Evolutionary conservation across 2,113 vertebrate genomes (phyloP).

Genomic region (Boulengeromyrus knoepffleri): DNA sequence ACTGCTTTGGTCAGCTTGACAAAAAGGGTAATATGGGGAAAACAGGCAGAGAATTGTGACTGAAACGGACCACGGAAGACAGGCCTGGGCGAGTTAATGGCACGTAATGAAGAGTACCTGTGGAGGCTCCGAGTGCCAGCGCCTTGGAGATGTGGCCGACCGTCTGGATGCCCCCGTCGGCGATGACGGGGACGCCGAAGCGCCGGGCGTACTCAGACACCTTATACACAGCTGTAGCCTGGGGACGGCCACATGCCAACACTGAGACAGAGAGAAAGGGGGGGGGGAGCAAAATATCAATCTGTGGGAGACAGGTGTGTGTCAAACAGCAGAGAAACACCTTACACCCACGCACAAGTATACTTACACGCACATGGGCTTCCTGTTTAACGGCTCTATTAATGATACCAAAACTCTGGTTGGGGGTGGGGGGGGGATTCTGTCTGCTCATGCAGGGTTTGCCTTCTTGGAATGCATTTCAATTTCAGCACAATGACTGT

Average conservation of each 20-base stretch:
- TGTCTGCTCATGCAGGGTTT: background rate
- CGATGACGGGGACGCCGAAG: constrained; percentile 88
- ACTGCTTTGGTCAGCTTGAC: background rate
- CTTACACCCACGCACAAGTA: background rate
- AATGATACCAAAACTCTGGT: background rate
- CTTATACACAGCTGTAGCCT: constrained; percentile 95
- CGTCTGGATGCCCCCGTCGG: constrained; percentile 90
- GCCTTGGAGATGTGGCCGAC: constrained; percentile 93
- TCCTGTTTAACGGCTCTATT: background rate
- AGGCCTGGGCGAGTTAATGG: background rate
- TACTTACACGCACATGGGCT: background rate
- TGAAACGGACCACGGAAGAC: background rate
- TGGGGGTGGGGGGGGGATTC: background rate
- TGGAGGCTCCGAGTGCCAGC: constrained; percentile 86
- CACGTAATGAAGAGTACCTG: constrained; percentile 63
- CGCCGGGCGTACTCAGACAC: constrained; percentile 89
- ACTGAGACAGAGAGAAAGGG: constrained; percentile 59
- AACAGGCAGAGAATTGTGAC: background rate
- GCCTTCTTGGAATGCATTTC: background rate
- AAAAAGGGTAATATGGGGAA: background rate
- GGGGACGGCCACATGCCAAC: constrained; percentile 87
- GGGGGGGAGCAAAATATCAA: background rate
- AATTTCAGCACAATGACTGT: background rate
- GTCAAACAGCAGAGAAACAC: background rate
- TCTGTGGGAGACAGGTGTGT: background rate